These are phyloP conservation scores for Scolopax mira DNA, from an alignment of 2,113 vertebrate genomes.

Conservation along the genomic window DNA sequence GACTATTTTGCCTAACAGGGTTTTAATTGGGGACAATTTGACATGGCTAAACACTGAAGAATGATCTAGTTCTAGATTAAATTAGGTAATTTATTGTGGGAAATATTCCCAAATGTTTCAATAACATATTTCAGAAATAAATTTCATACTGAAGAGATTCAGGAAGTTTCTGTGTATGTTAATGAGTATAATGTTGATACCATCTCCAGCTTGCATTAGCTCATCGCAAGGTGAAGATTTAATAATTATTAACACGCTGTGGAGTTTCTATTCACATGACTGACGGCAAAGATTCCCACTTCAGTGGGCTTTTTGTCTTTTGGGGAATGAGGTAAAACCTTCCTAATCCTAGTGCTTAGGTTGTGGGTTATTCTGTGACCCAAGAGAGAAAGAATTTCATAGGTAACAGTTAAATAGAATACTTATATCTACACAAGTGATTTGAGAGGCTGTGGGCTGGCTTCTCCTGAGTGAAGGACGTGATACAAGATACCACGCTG, in stretches of 20 bases:
- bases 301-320: neutral
- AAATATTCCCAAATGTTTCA: neutral
- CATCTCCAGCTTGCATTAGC: neutral
- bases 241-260: constrained; percentile 4
- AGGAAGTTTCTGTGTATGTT: neutral
- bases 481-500: neutral
- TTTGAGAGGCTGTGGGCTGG: neutral
- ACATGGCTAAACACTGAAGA: neutral
- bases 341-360: neutral
- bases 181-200: neutral
- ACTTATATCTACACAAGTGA: neutral
- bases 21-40: neutral
- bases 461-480: neutral
- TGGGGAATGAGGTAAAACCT: constrained; percentile 33
- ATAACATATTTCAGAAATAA: neutral
- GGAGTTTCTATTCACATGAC: neutral
- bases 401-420: neutral
- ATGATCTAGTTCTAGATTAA: neutral
- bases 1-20: neutral
- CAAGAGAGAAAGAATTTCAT: neutral
- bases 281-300: neutral
- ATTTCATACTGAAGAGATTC: neutral
- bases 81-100: neutral
- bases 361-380: neutral
- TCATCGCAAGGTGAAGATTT: neutral